Evolutionary conservation across 2,888 invertebrate genomes (phyloP).

Genomic region (Criorhina ranunculi): DNA sequence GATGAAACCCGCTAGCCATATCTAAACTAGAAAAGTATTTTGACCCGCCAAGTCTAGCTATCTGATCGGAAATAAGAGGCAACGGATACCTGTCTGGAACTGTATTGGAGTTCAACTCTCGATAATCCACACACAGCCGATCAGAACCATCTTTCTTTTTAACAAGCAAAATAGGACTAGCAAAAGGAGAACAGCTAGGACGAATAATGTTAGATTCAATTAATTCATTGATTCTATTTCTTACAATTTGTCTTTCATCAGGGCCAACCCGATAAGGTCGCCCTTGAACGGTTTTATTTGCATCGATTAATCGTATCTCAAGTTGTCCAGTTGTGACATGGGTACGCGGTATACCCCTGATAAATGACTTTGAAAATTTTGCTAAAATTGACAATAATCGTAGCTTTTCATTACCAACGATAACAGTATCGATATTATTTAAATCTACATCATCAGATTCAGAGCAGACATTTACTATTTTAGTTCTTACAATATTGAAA

Average conservation of each 20-base stretch:
- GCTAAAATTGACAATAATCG: too few relatives aligned
- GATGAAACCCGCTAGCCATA: too few relatives aligned
- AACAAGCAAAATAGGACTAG: too few relatives aligned
- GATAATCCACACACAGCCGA: slow-evolving; percentile 27
- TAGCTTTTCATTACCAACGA: slow-evolving; percentile 8
- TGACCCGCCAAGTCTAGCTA: slow-evolving; percentile 33
- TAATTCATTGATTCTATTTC: slow-evolving; percentile 33
- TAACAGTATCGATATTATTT: background rate
- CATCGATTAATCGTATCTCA: slow-evolving; percentile 41
- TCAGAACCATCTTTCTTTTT: slow-evolving; percentile 37
- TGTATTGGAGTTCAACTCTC: slow-evolving; percentile 36
- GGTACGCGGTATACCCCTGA: slow-evolving; percentile 28
- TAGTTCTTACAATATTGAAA: slow-evolving; percentile 3
- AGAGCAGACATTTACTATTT: background rate
- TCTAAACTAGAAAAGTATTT: slow-evolving; percentile 34
- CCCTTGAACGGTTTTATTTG: slow-evolving; percentile 35
- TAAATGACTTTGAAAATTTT: slow-evolving; percentile 7
- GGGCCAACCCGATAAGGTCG: slow-evolving; percentile 20
- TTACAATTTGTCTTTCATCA: slow-evolving; percentile 28
- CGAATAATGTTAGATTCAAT: slow-evolving; percentile 25
- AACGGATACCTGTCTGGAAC: slow-evolving; percentile 22
- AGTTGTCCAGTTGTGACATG: slow-evolving; percentile 31
- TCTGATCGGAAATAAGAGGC: slow-evolving; percentile 24
- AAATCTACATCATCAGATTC: slow-evolving; percentile 10
- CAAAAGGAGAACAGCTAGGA: too few relatives aligned